Evolutionary conservation across 1,140 invertebrate genomes (phyloP).

Genomic region (Zaprionus nigranus): DNA sequence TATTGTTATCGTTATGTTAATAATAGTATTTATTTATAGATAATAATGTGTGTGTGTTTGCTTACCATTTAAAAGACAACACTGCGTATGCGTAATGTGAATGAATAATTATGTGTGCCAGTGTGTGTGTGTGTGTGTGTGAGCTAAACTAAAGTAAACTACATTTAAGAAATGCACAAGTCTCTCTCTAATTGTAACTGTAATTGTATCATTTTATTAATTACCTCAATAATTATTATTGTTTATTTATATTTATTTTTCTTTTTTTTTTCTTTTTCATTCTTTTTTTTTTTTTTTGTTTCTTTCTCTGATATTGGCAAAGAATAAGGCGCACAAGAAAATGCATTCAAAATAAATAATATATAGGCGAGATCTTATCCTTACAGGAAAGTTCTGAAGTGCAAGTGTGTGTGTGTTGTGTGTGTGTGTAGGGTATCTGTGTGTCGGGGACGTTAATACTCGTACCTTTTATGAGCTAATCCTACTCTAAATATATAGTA

Average conservation of each 20-base stretch:
- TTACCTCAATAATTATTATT: constrained; percentile 28
- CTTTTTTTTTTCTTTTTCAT: constrained; percentile 8
- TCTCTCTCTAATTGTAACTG: constrained; percentile 65
- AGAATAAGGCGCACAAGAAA: constrained; percentile 64
- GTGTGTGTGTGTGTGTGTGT: constrained; percentile 36
- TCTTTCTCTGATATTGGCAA: constrained; percentile 56
- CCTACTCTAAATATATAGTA: constrained; percentile 53
- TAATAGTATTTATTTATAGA: constrained; percentile 35
- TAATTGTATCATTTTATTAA: constrained; percentile 33
- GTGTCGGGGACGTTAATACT: constrained; percentile 65
- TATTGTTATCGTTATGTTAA: constrained; percentile 21
- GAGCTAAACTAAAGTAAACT: constrained; percentile 63
- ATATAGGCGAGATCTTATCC: constrained; percentile 75
- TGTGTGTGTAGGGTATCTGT: constrained; percentile 17
- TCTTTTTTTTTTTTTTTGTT: constrained; percentile 39
- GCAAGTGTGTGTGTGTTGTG: constrained; percentile 45
- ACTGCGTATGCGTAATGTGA: constrained; percentile 55
- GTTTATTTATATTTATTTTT: constrained; percentile 27
- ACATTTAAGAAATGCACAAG: constrained; percentile 83
- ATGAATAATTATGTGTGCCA: constrained; percentile 28
- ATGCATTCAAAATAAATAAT: constrained; percentile 58
- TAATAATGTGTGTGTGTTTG: constrained; percentile 40
- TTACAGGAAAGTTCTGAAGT: constrained; percentile 80
- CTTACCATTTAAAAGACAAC: constrained; percentile 47
- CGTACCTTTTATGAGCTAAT: constrained; percentile 46